Conservation (phyloP, 1,140 invertebrate genomes). For the Tetramorium alpestre region DNA sequence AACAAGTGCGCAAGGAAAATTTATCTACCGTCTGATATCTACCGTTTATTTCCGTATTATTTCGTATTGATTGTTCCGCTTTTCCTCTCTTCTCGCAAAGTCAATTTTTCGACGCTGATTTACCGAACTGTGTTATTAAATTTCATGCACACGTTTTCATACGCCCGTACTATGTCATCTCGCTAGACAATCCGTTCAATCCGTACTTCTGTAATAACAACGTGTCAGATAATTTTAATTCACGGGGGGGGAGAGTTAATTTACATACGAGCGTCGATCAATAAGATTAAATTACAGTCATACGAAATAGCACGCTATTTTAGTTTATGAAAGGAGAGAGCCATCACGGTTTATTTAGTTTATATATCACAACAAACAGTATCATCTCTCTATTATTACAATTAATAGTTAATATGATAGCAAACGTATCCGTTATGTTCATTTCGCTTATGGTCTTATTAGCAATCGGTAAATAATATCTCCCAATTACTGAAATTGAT, state of each 20-base stretch:
- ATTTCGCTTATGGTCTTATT: neutral
- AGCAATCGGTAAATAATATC: neutral
- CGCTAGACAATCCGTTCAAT: neutral
- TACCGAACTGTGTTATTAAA: slow-evolving; percentile 14
- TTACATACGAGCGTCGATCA: slow-evolving; percentile 1
- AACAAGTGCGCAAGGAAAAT: neutral
- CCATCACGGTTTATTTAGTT: neutral
- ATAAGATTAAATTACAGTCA: neutral
- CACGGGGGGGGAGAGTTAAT: neutral
- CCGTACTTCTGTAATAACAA: neutral
- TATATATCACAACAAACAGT: neutral
- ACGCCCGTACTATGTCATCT: neutral
- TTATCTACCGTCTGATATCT: neutral
- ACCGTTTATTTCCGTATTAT: slow-evolving; percentile 19
- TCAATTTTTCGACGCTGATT: neutral
- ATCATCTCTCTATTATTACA: neutral
- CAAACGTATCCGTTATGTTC: neutral
- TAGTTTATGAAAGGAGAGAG: neutral
- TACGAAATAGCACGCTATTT: neutral
- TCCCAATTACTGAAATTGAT: neutral
- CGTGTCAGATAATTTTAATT: slow-evolving; percentile 14
- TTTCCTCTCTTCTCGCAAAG: neutral
- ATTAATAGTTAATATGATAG: slow-evolving; percentile 19
- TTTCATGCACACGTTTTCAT: neutral
- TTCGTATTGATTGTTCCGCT: neutral